phyloP scores from a whole-genome alignment of 2,797 vertebrate genomes.

The Sternarchorhynchus goeldii region DNA sequence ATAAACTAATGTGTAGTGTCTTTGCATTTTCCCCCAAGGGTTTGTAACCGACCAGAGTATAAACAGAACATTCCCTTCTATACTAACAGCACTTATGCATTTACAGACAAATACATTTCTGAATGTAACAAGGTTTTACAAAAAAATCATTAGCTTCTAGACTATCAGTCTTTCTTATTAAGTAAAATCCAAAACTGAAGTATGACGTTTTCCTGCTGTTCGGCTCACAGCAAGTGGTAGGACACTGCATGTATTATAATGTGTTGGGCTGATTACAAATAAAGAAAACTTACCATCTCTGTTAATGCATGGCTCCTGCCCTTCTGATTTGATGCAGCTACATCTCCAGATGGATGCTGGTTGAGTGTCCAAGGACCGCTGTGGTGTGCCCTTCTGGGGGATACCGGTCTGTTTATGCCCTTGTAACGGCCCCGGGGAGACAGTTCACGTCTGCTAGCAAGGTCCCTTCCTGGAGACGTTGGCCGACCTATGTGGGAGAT shows the following conservation, averaged over 20 bases:
- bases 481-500: constrained; percentile 69
- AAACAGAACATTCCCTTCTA: constrained; percentile 33
- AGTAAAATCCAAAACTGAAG: too few relatives aligned
- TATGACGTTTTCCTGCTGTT: too few relatives aligned
- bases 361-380: constrained; percentile 78
- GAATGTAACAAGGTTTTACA: neutral
- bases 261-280: too few relatives aligned
- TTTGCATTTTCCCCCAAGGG: constrained; percentile 48
- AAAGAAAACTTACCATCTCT: constrained; percentile 54
- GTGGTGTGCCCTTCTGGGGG: constrained; percentile 84
- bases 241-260: too few relatives aligned
- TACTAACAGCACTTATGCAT: neutral
- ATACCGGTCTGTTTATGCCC: constrained; percentile 76
- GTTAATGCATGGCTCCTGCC: constrained; percentile 67
- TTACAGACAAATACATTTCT: neutral
- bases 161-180: neutral
- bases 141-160: neutral
- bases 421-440: constrained; percentile 80
- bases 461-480: constrained; percentile 77
- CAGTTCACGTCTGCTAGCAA: constrained; percentile 76
- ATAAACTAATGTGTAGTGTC: too few relatives aligned
- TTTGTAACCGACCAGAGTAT: constrained; percentile 57
- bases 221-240: too few relatives aligned
- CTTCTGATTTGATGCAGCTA: constrained; percentile 78
- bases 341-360: constrained; percentile 82